Evolutionary conservation across 1,140 invertebrate species (phyloP), one percentile per base, ranked within the genome.

Genomic region (Rhagoletis pomonella): DNA sequence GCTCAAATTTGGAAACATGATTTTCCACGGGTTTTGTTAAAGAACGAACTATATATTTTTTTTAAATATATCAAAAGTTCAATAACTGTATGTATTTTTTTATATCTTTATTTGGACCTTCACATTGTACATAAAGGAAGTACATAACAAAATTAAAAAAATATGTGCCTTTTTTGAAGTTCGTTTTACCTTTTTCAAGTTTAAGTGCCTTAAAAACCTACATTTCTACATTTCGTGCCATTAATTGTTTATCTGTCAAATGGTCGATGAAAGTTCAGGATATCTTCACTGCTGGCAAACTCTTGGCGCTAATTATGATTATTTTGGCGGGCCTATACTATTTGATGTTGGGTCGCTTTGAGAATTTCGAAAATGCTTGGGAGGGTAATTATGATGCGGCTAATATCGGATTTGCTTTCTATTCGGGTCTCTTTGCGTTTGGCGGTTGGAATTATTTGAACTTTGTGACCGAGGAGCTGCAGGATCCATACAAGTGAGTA

Each of bases 401-500:
- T 0, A 94, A 94, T 84, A 94, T 98, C 87, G 96, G 97, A 0
- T 93, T 98, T 69, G 97, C 97, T 0, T 98, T 98, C 90, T 99
- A 98, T 93, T 97, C 97, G 0, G 98, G 98, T n/a, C 94, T 99
- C 1, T 99, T 99, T 94, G 98, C 98, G 17, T 99, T 99, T 93
- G 97, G 98, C 81, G 98, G 98, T 65, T 99, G 97, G 97, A 98
- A 98, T 93, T 98, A 97, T 93, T 94, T 98, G 64, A 98, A 98
- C 94, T 98, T 98, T 93, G 97, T 99, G 55, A 98, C 98, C 39
- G 97, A 98, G 94, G 98, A 99, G 93, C 94, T 99, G 14, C 96
- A 98, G 93, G 97, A 99, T 93, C 98, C 98, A 10, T 97, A 97
- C 94, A 97, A 96, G 97, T 98, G 93, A 95, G 95, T 94, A 55